Conservation (phyloP, 2,888 invertebrate genomes). For the Adela reaumurella region DNA sequence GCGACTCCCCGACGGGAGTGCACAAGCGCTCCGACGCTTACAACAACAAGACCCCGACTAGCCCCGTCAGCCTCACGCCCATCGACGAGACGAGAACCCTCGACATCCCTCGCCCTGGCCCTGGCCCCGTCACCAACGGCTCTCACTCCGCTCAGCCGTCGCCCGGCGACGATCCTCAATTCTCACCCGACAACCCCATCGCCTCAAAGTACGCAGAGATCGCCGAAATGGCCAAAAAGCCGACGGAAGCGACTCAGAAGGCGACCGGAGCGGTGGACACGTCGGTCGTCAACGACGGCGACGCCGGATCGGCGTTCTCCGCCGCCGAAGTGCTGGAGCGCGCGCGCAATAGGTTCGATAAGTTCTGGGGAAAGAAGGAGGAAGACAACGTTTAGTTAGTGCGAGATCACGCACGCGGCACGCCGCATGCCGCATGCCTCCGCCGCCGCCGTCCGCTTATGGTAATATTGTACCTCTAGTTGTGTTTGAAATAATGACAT, state of each 20-base stretch:
- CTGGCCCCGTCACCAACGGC: not conserved
- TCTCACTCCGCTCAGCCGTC: not conserved
- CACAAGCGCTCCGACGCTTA: constrained; percentile 35
- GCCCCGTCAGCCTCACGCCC: constrained; percentile 46
- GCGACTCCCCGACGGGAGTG: constrained; percentile 41
- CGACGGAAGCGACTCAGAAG: constrained; percentile 45
- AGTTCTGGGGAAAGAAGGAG: constrained; percentile 76
- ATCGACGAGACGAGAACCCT: constrained; percentile 48
- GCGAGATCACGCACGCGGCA: too few relatives aligned
- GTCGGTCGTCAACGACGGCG: constrained; percentile 42
- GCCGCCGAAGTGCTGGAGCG: constrained; percentile 75
- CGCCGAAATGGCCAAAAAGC: constrained; percentile 33
- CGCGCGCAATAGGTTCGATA: constrained; percentile 79
- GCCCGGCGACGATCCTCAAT: too few relatives aligned
- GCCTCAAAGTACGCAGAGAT: constrained; percentile 18
- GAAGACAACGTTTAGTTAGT: constrained; percentile 51
- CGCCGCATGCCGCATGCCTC: too few relatives aligned
- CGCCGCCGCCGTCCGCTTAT: too few relatives aligned
- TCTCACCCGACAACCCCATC: too few relatives aligned
- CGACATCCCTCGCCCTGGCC: constrained; percentile 23
- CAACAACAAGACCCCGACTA: constrained; percentile 43
- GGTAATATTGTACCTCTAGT: too few relatives aligned
- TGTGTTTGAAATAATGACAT: too few relatives aligned
- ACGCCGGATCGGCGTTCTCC: constrained; percentile 48
- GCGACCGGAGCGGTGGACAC: constrained; percentile 57